These are phyloP conservation scores for Upupa epops DNA, from an alignment of 2,113 vertebrate species.

Conservation along the genomic window DNA sequence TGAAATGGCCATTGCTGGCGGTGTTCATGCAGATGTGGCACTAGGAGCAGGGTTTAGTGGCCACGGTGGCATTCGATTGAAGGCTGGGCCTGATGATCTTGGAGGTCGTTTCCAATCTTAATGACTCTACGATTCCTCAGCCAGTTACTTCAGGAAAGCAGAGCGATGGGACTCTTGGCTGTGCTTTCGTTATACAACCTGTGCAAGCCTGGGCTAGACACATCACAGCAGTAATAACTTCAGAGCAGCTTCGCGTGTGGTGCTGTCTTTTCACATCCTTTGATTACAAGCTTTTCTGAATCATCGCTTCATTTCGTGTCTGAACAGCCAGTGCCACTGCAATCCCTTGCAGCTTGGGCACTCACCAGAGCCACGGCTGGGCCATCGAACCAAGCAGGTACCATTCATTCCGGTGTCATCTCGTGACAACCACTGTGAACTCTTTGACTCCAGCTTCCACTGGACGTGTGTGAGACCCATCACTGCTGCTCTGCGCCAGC, in stretches of 20 bases:
- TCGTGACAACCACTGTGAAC: not conserved
- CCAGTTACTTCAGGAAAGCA: not conserved
- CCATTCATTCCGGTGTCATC: constrained; percentile 24
- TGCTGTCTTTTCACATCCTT: not conserved
- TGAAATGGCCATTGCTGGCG: too few species aligned
- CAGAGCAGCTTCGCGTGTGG: accelerated
- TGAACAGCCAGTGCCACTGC: not conserved
- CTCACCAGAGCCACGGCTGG: accelerated
- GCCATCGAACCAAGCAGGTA: not conserved
- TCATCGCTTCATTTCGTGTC: not conserved
- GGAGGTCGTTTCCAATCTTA: too few species aligned
- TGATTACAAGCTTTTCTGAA: not conserved
- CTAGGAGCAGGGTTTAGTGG: too few species aligned
- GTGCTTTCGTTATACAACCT: not conserved
- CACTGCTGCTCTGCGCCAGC: constrained; percentile 17
- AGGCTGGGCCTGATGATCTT: too few species aligned
- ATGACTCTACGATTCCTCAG: too few species aligned
- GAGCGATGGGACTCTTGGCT: accelerated
- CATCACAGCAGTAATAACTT: not conserved
- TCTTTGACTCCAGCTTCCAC: not conserved
- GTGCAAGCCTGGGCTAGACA: not conserved
- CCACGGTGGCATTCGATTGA: too few species aligned
- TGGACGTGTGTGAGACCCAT: constrained; percentile 19
- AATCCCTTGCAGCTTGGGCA: not conserved
- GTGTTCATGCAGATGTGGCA: too few species aligned